phyloP scores from a whole-genome alignment of 2,888 invertebrate genomes.

The Temnothorax ravouxi region DNA sequence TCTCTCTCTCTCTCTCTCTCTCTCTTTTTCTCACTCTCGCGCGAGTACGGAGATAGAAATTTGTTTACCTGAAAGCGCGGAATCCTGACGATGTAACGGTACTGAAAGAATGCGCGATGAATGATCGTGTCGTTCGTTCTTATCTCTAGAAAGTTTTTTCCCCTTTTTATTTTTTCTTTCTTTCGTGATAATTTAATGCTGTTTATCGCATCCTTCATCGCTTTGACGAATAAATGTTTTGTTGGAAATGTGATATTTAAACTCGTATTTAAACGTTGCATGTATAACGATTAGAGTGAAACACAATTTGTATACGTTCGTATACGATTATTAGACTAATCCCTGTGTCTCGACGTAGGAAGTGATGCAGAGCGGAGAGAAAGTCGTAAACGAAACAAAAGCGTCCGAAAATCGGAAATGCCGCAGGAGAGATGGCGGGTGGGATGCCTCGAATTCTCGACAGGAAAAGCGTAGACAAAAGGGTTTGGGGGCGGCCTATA shows the following conservation, averaged over 20 bases:
- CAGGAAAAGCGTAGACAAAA: constrained; percentile 86
- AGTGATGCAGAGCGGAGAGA: constrained; percentile 16
- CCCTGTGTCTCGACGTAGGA: not conserved
- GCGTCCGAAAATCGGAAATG: constrained; percentile 77
- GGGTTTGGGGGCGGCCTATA: constrained; percentile 84
- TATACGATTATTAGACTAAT: constrained; percentile 31
- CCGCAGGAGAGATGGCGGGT: constrained; percentile 5
- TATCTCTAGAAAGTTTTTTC: constrained; percentile 49
- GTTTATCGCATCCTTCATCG: not conserved
- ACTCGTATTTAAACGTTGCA: constrained; percentile 9
- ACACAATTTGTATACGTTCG: not conserved
- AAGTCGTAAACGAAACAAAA: constrained; percentile 73
- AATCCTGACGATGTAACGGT: constrained; percentile 40
- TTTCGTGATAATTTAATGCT: constrained; percentile 23
- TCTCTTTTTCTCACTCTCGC: too few relatives aligned
- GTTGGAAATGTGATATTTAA: constrained; percentile 15
- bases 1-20: not conserved
- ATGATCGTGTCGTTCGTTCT: constrained; percentile 37
- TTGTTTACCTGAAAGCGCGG: constrained; percentile 50
- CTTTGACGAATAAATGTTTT: constrained; percentile 6
- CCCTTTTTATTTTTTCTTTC: not conserved
- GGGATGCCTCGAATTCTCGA: constrained; percentile 79
- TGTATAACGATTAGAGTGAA: not conserved
- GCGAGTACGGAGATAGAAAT: constrained; percentile 30
- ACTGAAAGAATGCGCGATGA: constrained; percentile 54